phyloP scores from a whole-genome alignment of 2,797 vertebrate species.

The Linurgus olivaceus region DNA sequence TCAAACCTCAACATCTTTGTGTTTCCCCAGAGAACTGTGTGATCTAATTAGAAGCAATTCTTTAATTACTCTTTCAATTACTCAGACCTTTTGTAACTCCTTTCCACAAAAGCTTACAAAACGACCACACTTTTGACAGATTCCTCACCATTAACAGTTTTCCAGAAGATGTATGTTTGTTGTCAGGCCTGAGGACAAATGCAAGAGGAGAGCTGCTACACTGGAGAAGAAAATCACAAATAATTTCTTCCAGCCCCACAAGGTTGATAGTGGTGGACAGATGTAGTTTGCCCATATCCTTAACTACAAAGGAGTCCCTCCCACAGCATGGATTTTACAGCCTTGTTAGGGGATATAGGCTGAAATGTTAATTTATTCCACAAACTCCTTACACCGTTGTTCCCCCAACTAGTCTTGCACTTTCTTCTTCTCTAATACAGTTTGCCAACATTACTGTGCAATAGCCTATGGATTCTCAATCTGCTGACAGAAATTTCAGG shows the following conservation, averaged over 20 bases:
- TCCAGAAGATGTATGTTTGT: background rate
- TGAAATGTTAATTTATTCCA: background rate
- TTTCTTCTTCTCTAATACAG: background rate
- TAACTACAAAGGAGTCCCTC: background rate
- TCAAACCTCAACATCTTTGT: background rate
- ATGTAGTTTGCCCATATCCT: background rate
- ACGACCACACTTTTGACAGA: background rate
- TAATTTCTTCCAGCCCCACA: background rate
- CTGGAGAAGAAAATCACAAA: background rate
- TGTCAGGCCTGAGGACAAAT: background rate
- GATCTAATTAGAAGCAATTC: constrained; percentile 18
- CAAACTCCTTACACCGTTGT: background rate
- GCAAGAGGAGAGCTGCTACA: background rate
- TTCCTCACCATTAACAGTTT: background rate
- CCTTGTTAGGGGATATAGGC: rapidly evolving
- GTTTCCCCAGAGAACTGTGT: background rate
- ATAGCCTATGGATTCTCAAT: background rate
- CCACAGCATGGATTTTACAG: background rate
- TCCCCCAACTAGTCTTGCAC: background rate
- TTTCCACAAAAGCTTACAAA: background rate
- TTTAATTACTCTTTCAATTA: constrained; percentile 26
- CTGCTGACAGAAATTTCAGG: background rate
- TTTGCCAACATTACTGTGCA: background rate
- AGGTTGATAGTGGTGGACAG: background rate
- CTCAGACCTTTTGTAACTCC: background rate